phyloP scores from a whole-genome alignment of 1,140 invertebrate genomes.

The Drosophila mayri region DNA sequence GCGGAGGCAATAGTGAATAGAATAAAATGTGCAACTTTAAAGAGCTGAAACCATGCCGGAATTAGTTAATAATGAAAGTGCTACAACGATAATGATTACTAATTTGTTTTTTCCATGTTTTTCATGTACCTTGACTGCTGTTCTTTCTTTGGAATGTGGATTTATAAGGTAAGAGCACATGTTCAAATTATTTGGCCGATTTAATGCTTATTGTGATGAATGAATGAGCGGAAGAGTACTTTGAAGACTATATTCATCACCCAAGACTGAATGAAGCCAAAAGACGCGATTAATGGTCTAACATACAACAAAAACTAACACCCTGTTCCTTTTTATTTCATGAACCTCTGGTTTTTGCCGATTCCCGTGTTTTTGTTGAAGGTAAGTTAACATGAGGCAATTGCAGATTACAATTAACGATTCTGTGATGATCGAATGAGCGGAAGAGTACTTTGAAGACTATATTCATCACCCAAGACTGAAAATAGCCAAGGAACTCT shows the following conservation, averaged over 20 bases:
- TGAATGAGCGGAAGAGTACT: conserved; percentile 76
- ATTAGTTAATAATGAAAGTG: background rate
- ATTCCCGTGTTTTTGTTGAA: conserved; percentile 5
- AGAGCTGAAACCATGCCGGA: background rate
- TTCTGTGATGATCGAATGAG: conserved; percentile 63
- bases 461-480: conserved; percentile 84
- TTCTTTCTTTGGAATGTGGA: background rate
- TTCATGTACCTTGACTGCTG: conserved; percentile 10
- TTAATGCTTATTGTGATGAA: conserved; percentile 52
- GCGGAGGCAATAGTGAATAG: conserved; percentile 18
- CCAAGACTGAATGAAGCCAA: conserved; percentile 64
- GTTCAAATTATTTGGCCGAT: background rate
- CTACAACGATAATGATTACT: background rate
- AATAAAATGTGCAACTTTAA: conserved; percentile 1
- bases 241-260: conserved; percentile 84
- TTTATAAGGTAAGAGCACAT: conserved; percentile 14
- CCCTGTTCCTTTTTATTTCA: conserved; percentile 10
- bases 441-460: conserved; percentile 83
- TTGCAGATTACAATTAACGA: background rate
- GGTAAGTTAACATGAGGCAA: conserved; percentile 17
- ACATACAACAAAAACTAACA: conserved; percentile 8
- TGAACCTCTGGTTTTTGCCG: background rate
- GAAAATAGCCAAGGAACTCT: conserved; percentile 14
- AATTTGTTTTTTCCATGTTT: background rate
- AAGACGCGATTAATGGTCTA: background rate